Conservation (phyloP, 1,140 invertebrate species). For the Euschistus heros region DNA sequence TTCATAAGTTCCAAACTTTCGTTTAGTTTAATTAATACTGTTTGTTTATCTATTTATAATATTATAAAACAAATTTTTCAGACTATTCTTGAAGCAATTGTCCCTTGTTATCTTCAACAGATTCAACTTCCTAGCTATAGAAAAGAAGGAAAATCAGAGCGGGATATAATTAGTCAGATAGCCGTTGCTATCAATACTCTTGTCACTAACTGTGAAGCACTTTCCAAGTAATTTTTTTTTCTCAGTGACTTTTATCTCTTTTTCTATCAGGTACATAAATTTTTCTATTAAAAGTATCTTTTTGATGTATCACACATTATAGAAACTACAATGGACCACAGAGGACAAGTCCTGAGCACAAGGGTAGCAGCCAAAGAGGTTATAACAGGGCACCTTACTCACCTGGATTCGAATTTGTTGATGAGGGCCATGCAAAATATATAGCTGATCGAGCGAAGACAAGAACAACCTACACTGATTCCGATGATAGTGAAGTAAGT, state of each 20-base stretch:
- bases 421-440: constrained; percentile 77
- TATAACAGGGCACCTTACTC: constrained; percentile 64
- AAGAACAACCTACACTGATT: constrained; percentile 50
- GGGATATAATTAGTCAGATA: constrained; percentile 89
- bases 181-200: constrained; percentile 91
- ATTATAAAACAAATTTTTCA: constrained; percentile 34
- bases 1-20: not conserved
- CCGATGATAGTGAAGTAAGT: constrained; percentile 64
- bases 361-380: constrained; percentile 72
- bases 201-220: constrained; percentile 88
- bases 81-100: constrained; percentile 90
- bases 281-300: too few species aligned
- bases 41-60: too few species aligned
- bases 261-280: not conserved
- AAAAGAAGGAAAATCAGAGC: constrained; percentile 77
- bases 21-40: too few species aligned
- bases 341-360: constrained; percentile 72
- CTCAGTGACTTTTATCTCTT: not conserved
- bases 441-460: constrained; percentile 57
- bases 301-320: too few species aligned
- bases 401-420: constrained; percentile 76
- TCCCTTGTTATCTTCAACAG: constrained; percentile 89
- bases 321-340: constrained; percentile 88
- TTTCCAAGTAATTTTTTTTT: constrained; percentile 66
- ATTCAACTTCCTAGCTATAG: constrained; percentile 81